A percentile compares a stretch with the other conserved stretches of the same genome.
Conservation (phyloP, 2,888 invertebrate genomes). For the Tyria jacobaeae region DNA sequence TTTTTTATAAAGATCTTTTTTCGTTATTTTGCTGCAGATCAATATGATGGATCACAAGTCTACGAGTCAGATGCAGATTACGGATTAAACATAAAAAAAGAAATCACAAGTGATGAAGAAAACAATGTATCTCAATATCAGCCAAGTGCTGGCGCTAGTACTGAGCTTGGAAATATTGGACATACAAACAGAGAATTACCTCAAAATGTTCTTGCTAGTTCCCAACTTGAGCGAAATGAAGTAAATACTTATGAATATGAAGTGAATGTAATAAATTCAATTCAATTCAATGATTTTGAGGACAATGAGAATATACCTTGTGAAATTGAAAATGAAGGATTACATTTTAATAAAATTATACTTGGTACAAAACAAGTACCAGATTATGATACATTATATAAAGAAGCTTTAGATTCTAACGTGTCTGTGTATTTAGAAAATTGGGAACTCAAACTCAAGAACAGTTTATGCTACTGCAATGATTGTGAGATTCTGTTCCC, state of each 20-base stretch:
- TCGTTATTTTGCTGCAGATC: constrained; percentile 3
- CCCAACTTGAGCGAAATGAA: neutral
- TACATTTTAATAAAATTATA: constrained; percentile 33
- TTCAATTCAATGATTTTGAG: neutral
- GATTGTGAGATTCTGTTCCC: constrained; percentile 62
- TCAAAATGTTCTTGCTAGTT: too few species aligned
- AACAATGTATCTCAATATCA: neutral
- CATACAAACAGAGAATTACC: neutral
- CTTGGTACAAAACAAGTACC: constrained; percentile 30
- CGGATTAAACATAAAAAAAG: constrained; percentile 10
- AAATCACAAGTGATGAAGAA: constrained; percentile 10
- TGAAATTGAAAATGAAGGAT: neutral
- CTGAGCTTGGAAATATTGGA: neutral
- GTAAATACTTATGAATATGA: neutral
- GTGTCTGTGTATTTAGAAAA: constrained; percentile 54
- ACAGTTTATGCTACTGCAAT: constrained; percentile 55
- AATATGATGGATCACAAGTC: constrained; percentile 3
- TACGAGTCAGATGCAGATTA: neutral
- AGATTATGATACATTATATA: constrained; percentile 23
- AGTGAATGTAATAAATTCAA: neutral
- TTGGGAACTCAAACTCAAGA: constrained; percentile 50
- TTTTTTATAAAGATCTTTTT: too few species aligned
- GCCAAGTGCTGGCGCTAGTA: neutral
- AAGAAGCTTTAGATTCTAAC: constrained; percentile 35
- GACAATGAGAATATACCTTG: neutral